phyloP scores from a whole-genome alignment of 1,140 invertebrate genomes.

The Xylocopa sonorina region DNA sequence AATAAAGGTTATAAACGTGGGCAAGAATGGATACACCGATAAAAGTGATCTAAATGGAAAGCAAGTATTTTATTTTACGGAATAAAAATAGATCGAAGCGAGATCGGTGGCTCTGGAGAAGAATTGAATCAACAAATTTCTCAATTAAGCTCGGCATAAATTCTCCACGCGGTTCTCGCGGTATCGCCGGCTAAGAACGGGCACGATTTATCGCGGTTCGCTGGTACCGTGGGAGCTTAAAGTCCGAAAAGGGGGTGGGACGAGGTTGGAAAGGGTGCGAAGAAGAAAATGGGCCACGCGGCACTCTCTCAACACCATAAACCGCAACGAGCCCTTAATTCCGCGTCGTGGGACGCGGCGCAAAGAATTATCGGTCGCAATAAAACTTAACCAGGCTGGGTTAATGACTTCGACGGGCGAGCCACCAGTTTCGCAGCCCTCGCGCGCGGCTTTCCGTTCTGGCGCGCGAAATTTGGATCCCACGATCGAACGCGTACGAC shows the following conservation, averaged over 20 bases:
- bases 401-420: constrained; percentile 58
- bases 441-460: too few species aligned
- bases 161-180: background rate
- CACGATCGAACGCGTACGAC: too few species aligned
- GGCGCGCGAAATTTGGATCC: too few species aligned
- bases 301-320: constrained; percentile 25
- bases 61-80: too few species aligned
- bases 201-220: constrained; percentile 20
- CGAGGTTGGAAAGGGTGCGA: background rate
- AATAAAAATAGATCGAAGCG: background rate
- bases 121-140: constrained; percentile 33
- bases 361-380: constrained; percentile 55
- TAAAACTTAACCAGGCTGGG: constrained; percentile 50
- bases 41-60: too few species aligned
- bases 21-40: too few species aligned
- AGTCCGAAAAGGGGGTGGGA: constrained; percentile 2
- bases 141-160: constrained; percentile 22
- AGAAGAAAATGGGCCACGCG: background rate
- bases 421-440: constrained; percentile 27
- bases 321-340: constrained; percentile 44
- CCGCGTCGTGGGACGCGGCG: constrained; percentile 7
- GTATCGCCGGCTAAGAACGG: constrained; percentile 12
- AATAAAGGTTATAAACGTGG: too few species aligned
- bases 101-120: background rate
- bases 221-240: background rate